phyloP scores from a whole-genome alignment of 2,797 vertebrate genomes.

The Discoglossus pictus region DNA sequence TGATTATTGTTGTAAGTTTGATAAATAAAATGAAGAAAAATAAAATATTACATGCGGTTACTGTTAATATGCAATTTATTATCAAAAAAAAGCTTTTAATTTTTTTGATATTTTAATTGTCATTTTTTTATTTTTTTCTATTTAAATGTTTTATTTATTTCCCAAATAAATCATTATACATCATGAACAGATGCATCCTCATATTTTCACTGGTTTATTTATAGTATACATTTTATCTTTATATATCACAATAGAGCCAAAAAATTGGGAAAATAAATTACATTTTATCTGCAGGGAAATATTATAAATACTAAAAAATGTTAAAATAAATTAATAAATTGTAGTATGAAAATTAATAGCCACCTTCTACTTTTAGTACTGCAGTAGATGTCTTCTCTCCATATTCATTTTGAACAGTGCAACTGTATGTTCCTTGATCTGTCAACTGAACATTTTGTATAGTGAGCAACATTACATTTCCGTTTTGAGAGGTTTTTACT shows the following conservation, averaged over 20 bases:
- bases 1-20: background rate
- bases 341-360: constrained; percentile 71
- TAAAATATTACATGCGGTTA: constrained; percentile 2
- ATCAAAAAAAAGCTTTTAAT: background rate
- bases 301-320: constrained; percentile 5
- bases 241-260: background rate
- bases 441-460: constrained; percentile 72
- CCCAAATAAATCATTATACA: too few species aligned
- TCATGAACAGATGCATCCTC: background rate
- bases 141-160: too few species aligned
- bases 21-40: background rate
- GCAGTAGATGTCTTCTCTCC: constrained; percentile 81
- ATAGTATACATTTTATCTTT: background rate
- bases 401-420: constrained; percentile 71
- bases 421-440: constrained; percentile 84
- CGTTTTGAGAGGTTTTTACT: constrained; percentile 71
- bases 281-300: background rate
- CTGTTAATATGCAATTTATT: background rate
- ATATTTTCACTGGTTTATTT: background rate
- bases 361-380: constrained; percentile 86
- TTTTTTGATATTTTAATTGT: constrained; percentile 18
- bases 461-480: constrained; percentile 74
- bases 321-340: constrained; percentile 51
- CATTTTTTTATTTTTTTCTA: too few species aligned
- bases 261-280: constrained; percentile 11